These are phyloP conservation scores for Samia ricini DNA, from an alignment of 1,140 invertebrate species.

Conservation along the genomic window DNA sequence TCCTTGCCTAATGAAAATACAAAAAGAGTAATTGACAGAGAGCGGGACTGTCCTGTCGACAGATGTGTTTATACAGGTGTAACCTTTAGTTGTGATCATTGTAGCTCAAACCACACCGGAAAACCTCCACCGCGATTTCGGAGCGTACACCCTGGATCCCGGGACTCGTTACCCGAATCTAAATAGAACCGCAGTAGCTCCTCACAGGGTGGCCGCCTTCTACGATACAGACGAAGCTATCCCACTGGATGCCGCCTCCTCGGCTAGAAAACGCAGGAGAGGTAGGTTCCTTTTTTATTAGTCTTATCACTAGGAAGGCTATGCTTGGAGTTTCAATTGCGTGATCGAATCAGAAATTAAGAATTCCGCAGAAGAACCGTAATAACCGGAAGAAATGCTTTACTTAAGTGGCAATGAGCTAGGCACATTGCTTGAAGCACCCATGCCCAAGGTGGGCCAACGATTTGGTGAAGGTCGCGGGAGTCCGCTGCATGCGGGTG, in stretches of 20 bases:
- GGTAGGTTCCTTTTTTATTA: slow-evolving; percentile 64
- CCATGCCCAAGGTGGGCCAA: no score
- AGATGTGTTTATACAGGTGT: background rate
- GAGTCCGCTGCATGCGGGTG: no score
- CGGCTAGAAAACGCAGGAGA: slow-evolving; percentile 80
- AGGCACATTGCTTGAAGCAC: no score
- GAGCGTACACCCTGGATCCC: slow-evolving; percentile 94
- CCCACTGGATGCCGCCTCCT: slow-evolving; percentile 42
- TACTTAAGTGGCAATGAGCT: no score
- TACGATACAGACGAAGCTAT: slow-evolving; percentile 80
- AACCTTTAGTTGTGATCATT: slow-evolving; percentile 37
- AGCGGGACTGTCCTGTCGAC: background rate
- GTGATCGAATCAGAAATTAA: no score
- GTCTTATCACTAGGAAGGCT: background rate
- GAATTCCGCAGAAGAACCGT: no score
- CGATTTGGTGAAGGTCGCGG: no score
- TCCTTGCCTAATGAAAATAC: background rate
- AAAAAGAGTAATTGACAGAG: background rate
- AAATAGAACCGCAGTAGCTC: slow-evolving; percentile 79
- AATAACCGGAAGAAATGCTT: no score
- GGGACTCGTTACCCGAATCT: slow-evolving; percentile 86
- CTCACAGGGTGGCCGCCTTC: slow-evolving; percentile 81
- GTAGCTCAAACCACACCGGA: slow-evolving; percentile 97
- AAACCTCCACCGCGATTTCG: slow-evolving; percentile 94
- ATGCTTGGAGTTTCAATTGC: no score